phyloP scores from a whole-genome alignment of 92 coral and sea anemone species.

The Umimayanthus chanpuru region DNA sequence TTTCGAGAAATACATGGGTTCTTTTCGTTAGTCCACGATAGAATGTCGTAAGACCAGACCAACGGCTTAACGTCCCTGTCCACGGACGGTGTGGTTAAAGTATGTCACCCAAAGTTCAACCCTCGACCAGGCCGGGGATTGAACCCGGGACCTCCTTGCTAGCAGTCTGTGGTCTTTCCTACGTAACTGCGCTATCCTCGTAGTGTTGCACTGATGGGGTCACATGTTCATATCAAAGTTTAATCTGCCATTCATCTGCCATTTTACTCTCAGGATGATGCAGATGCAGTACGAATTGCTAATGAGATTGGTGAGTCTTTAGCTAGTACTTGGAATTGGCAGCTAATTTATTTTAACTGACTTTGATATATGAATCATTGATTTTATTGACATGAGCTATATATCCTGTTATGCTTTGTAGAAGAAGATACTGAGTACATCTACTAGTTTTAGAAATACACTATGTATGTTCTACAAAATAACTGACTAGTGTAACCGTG shows the following conservation, averaged over 20 bases:
- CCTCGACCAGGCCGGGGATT: too few species aligned
- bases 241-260: not conserved
- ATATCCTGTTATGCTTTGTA: not conserved
- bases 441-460: not conserved
- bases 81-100: too few species aligned
- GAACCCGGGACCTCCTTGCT: too few species aligned
- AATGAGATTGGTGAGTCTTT: constrained; percentile 85
- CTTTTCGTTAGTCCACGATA: too few species aligned
- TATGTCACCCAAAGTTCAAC: too few species aligned
- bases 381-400: too few species aligned
- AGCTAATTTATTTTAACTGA: not conserved
- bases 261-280: constrained; percentile 66
- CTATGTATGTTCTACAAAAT: not conserved
- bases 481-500: not conserved
- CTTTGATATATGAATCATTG: not conserved
- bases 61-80: too few species aligned
- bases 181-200: not conserved
- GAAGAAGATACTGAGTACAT: not conserved
- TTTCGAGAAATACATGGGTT: too few species aligned
- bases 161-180: too few species aligned
- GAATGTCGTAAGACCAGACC: too few species aligned
- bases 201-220: not conserved
- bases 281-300: constrained; percentile 89
- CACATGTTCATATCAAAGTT: too few species aligned
- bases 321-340: not conserved